phyloP scores from a whole-genome alignment of 2,888 invertebrate species.

The Melanostoma scalare region DNA sequence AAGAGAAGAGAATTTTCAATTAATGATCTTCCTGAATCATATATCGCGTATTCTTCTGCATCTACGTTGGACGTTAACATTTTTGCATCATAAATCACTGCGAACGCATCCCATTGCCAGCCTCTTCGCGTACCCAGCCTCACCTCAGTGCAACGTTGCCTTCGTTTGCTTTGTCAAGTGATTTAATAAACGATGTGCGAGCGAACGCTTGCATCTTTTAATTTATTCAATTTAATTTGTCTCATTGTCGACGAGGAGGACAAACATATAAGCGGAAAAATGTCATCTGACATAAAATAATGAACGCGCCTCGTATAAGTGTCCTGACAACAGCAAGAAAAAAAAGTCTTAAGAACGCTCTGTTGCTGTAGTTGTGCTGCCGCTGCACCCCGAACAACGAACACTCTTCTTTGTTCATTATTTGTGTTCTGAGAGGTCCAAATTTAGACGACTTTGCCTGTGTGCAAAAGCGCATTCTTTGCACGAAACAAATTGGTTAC shows the following conservation, averaged over 20 bases:
- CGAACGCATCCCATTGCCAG: slow-evolving; percentile 5
- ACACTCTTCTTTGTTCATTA: slow-evolving; percentile 60
- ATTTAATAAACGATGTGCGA: slow-evolving; percentile 53
- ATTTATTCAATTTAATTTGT: slow-evolving; percentile 73
- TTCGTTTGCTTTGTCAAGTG: slow-evolving; percentile 46
- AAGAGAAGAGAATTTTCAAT: slow-evolving; percentile 10
- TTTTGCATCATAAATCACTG: slow-evolving; percentile 68
- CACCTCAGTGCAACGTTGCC: slow-evolving; percentile 5
- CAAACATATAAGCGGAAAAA: slow-evolving; percentile 53
- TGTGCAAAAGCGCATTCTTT: slow-evolving; percentile 26
- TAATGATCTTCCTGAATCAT: slow-evolving; percentile 63
- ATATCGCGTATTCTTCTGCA: slow-evolving; percentile 24
- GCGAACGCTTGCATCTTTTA: slow-evolving; percentile 65
- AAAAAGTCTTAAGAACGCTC: slow-evolving; percentile 41
- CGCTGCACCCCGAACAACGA: slow-evolving; percentile 13
- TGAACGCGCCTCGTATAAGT: slow-evolving; percentile 58
- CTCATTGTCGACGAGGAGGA: slow-evolving; percentile 63
- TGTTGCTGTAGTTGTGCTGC: neutral
- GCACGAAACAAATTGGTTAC: slow-evolving; percentile 76
- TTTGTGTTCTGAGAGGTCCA: slow-evolving; percentile 53
- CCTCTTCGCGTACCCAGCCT: neutral
- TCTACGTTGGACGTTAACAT: slow-evolving; percentile 44
- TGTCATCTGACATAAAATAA: slow-evolving; percentile 71
- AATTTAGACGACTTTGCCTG: slow-evolving; percentile 49
- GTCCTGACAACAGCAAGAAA: slow-evolving; percentile 45